Evolutionary conservation across 2,888 invertebrate genomes (phyloP), one percentile per base, ranked within the genome.

Genomic region (Eledone cirrhosa): DNA sequence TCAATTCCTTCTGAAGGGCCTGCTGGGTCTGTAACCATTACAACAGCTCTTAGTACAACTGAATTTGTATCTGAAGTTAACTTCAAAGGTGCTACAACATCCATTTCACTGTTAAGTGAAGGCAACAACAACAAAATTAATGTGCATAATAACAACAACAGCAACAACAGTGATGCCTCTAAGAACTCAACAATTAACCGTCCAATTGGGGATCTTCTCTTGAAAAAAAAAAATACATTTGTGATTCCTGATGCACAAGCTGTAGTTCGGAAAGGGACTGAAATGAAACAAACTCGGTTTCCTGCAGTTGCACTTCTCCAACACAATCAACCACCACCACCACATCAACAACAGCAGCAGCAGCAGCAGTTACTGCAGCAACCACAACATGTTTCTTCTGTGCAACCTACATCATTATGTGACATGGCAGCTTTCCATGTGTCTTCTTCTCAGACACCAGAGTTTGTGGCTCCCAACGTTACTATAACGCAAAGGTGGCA

Each of bases 41-140:
- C 72, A 33, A 14, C 33, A 31, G 33, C 41, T 27, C 76, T 29
- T 76, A 48, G 76, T 76, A 48, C 76, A 27, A 76, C 47, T 48
- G 48, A 47, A 22, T 76, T 48, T 48, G 76, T 48, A 1, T 47
- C 48, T 76, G 76, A 47, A n/a, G 72, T n/a, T 41, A 33, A 31
- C 72, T 27, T 72, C 72, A 72, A 72, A 72, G n/a, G 22, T 41
- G n/a, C 72, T 33, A 72, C 72, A 27, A 72, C 72, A 72, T 72
- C 72, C 33, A n/a, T 72, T 33, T 72, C 72, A 8, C 31, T 72
- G 31, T 72, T 72, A 41, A 41, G 72, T n/a, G 72, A 33, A 41
- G 72, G 33, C 24, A 41, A 41, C 41, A 41, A 41, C 41, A 5
- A 41, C 3, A 41, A 41, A 41, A 41, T 41, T 41, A 41, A 41